phyloP scores from a whole-genome alignment of 2,888 invertebrate genomes.

The Saturnia japonica region DNA sequence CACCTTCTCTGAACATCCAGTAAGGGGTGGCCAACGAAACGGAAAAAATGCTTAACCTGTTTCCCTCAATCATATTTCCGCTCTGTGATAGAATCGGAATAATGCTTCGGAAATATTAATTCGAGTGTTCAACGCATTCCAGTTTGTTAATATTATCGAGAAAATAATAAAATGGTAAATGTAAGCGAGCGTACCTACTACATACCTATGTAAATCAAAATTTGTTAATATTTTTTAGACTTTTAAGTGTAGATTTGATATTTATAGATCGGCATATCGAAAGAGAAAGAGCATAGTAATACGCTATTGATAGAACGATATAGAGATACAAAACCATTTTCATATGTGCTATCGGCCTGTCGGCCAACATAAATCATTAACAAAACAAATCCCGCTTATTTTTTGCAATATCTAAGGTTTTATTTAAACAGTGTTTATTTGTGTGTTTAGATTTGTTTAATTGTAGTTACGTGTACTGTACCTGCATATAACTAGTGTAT shows the following conservation, averaged over 20 bases:
- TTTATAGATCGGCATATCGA: no score
- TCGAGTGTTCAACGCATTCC: conserved; percentile 16
- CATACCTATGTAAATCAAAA: background rate
- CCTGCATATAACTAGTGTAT: no score
- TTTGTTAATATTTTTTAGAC: background rate
- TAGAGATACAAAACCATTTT: no score
- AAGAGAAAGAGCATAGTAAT: no score
- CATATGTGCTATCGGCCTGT: no score
- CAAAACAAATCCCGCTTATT: no score
- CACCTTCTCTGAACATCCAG: conserved; percentile 51
- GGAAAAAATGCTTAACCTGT: conserved; percentile 72
- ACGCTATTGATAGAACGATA: no score
- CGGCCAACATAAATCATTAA: no score
- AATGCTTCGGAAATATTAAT: conserved; percentile 41
- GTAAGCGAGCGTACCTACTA: background rate
- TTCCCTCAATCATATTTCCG: conserved; percentile 67
- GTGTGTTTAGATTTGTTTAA: no score
- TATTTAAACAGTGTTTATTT: no score
- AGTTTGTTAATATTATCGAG: background rate
- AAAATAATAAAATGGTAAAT: background rate
- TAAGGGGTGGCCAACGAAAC: conserved; percentile 59
- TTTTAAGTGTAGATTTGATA: background rate
- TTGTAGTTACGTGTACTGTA: no score
- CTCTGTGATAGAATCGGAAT: conserved; percentile 59
- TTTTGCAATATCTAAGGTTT: no score